Evolutionary conservation across 2,888 invertebrate genomes (phyloP), one percentile per base, ranked within the genome.

Genomic region (Sylvicola fuscatus): DNA sequence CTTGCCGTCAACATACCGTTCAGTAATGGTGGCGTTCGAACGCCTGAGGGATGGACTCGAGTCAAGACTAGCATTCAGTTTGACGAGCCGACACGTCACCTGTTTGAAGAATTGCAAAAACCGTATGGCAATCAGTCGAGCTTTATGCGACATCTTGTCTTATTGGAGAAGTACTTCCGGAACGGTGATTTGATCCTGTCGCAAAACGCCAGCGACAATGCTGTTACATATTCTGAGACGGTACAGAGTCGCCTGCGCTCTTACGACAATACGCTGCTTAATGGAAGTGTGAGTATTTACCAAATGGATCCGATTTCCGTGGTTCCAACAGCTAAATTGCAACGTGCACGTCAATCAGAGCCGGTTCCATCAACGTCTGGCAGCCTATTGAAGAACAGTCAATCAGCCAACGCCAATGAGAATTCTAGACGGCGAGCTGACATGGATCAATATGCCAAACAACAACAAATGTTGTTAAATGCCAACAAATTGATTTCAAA

Each of bases 111-210:
- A 44, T 52, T 86, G 28, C 82, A 84, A 49, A 72, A 81, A 49
- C 86, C 86, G 0, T 86, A 86, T 45, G 86, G 84, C 3, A 84
- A 82, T 52, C 82, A 82, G 47, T 82, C 83, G 31, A 83, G 83
- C 43, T 86, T 86, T 49, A 57, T 86, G 2, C 64, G 83, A 6
- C 86, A 86, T 55, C 58, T 86, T 27, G 74, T 84, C 35, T 58
- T 84, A 5, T 51, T 86, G 41, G 86, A 86, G 44, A 84, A 84
- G 50, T 83, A 83, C 54, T 83, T 78, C 50, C 65, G 84, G 37
- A 75, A 73, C 41, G 84, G 84, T 0, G 82, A 84, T 48, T 54
- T 86, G 33, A 65, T 80, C 0, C 50, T 84, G 11, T 70, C 81
- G 0, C 70, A 75, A 3, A 72, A 68, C 41, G 82, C 84, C 0